A percentile compares a stretch with the other conserved stretches of the same genome.
These are phyloP conservation scores for Conger conger DNA, from an alignment of 2,113 vertebrate genomes.

Conservation along the genomic window DNA sequence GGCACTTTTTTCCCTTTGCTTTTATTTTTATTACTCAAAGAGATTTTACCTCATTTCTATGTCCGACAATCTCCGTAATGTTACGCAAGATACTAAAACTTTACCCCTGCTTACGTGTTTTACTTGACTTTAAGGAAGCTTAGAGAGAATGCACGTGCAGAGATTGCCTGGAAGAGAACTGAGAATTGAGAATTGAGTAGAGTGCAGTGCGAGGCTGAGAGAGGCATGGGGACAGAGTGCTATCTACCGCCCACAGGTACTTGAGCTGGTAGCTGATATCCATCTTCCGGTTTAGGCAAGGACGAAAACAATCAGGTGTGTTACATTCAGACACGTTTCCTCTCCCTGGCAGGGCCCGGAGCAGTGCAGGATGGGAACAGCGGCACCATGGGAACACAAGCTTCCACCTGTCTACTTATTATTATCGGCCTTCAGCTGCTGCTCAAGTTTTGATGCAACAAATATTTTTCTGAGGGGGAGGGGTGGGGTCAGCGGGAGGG, in stretches of 20 bases:
- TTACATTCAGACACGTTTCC: constrained; percentile 14
- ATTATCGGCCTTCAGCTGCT: constrained; percentile 74
- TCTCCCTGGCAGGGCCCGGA: constrained; percentile 73
- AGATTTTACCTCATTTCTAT: background rate
- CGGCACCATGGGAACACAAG: constrained; percentile 63
- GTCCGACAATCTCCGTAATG: background rate
- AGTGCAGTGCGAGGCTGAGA: background rate
- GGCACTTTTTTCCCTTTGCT: background rate
- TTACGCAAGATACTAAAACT: background rate
- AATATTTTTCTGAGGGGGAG: constrained; percentile 32
- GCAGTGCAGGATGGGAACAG: constrained; percentile 90
- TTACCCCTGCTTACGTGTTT: background rate
- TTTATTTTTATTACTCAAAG: no score
- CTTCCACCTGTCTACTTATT: constrained; percentile 73
- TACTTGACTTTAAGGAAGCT: background rate
- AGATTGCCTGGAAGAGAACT: background rate
- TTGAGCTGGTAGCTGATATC: background rate
- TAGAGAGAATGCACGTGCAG: background rate
- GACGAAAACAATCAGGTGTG: background rate
- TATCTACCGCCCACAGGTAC: background rate
- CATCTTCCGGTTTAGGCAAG: background rate
- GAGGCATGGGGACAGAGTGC: background rate
- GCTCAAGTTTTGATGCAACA: constrained; percentile 78
- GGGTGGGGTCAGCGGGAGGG: constrained; percentile 35
- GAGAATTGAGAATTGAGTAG: background rate